phyloP scores from a whole-genome alignment of 2,888 invertebrate genomes.

The Campoletis raptor region DNA sequence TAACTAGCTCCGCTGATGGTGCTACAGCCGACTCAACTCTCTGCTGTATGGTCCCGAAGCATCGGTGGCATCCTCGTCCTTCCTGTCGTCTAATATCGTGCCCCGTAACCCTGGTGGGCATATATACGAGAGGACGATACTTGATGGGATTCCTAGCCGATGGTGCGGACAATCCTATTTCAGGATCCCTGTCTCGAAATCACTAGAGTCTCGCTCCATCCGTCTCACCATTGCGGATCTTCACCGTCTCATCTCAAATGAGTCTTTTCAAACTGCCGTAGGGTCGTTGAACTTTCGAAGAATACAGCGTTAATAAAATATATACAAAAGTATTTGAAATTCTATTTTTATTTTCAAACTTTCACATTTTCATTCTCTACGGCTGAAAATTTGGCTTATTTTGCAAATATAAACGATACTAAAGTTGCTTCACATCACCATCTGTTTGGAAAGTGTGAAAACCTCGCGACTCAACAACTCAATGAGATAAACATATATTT shows the following conservation, averaged over 20 bases:
- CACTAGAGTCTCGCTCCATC: constrained; percentile 41
- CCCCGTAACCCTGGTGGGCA: constrained; percentile 75
- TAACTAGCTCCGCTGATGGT: constrained; percentile 79
- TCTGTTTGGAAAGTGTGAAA: not conserved
- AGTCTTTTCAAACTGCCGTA: constrained; percentile 63
- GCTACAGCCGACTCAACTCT: constrained; percentile 63
- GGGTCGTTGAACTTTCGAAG: not conserved
- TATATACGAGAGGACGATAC: constrained; percentile 79
- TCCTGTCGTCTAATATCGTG: constrained; percentile 63
- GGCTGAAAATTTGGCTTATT: no score
- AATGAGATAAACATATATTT: not conserved
- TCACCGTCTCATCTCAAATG: constrained; percentile 63
- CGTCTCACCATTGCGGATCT: constrained; percentile 64
- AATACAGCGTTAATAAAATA: not conserved
- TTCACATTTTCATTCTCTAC: no score
- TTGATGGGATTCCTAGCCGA: constrained; percentile 85
- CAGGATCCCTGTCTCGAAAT: constrained; percentile 71
- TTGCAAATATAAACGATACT: no score
- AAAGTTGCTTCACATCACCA: not conserved
- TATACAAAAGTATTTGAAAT: not conserved
- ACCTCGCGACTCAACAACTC: not conserved
- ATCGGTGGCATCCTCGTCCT: constrained; percentile 54
- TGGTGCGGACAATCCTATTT: constrained; percentile 85
- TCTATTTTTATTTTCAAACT: not conserved
- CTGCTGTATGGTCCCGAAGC: constrained; percentile 8